phyloP scores from a whole-genome alignment of 2,797 vertebrate species.

The Benthosema pterotum region DNA sequence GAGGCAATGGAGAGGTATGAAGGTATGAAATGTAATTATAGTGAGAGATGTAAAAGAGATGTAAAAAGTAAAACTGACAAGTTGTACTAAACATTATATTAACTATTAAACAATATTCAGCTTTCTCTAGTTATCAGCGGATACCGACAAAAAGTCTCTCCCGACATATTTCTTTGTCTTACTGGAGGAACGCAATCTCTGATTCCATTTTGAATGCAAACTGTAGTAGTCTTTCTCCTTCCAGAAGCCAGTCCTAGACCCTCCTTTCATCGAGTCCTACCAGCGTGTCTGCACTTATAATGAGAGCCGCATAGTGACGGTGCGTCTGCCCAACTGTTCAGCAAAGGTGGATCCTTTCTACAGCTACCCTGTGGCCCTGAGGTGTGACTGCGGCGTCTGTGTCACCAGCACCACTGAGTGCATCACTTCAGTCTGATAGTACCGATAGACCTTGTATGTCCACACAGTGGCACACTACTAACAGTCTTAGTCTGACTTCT shows the following conservation, averaged over 20 bases:
- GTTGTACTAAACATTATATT: background rate
- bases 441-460: too few species aligned
- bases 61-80: background rate
- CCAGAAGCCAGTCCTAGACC: conserved; percentile 89
- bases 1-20: background rate
- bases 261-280: conserved; percentile 88
- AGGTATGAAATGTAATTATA: background rate
- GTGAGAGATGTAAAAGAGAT: too few species aligned
- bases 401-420: conserved; percentile 89
- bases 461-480: background rate
- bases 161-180: too few species aligned
- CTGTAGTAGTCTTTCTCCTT: background rate
- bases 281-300: conserved; percentile 94
- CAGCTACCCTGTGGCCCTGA: conserved; percentile 88
- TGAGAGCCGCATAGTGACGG: conserved; percentile 80
- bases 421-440: conserved; percentile 72
- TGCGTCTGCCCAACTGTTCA: conserved; percentile 86
- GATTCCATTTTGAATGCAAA: too few species aligned
- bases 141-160: too few species aligned
- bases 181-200: too few species aligned
- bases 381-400: conserved; percentile 90
- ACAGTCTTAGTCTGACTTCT: background rate
- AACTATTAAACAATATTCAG: too few species aligned
- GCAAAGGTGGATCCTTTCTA: conserved; percentile 82
- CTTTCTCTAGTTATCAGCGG: too few species aligned